These are phyloP conservation scores for Dicrostonyx torquatus DNA, from an alignment of 2,797 vertebrate genomes.

Conservation along the genomic window DNA sequence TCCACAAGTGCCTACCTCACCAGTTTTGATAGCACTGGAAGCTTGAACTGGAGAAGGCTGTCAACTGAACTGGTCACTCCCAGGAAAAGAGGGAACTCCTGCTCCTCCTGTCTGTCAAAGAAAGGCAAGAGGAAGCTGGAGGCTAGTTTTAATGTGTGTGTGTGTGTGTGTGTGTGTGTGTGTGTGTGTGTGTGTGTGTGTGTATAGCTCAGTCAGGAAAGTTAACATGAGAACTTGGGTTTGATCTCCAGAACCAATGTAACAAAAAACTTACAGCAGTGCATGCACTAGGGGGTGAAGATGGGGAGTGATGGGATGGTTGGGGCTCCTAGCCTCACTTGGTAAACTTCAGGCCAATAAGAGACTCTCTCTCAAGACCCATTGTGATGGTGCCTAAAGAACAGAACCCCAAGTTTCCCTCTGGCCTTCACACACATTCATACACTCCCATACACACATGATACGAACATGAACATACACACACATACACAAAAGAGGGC, in stretches of 20 bases:
- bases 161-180: neutral
- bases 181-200: neutral
- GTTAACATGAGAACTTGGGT: neutral
- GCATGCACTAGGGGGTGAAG: no score
- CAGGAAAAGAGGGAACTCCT: constrained; percentile 9
- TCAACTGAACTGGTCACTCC: constrained; percentile 80
- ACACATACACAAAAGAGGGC: neutral
- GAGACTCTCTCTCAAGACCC: neutral
- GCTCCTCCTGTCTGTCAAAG: neutral
- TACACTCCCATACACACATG: neutral
- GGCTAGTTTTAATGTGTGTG: neutral
- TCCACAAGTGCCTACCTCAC: constrained; percentile 82
- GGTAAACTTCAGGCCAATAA: neutral
- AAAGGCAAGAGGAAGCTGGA: neutral
- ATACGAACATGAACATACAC: neutral
- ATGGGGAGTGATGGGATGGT: no score
- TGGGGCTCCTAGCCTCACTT: neutral
- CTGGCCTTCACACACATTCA: neutral
- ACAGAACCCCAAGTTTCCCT: neutral
- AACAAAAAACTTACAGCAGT: neutral
- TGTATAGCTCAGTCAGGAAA: neutral
- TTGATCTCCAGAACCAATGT: neutral
- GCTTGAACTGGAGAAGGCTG: constrained; percentile 75
- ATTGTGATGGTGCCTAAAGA: neutral
- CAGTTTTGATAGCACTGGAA: constrained; percentile 77